Evolutionary conservation across 1,140 invertebrate species (phyloP).

Genomic region (Drosophila paulistorum): DNA sequence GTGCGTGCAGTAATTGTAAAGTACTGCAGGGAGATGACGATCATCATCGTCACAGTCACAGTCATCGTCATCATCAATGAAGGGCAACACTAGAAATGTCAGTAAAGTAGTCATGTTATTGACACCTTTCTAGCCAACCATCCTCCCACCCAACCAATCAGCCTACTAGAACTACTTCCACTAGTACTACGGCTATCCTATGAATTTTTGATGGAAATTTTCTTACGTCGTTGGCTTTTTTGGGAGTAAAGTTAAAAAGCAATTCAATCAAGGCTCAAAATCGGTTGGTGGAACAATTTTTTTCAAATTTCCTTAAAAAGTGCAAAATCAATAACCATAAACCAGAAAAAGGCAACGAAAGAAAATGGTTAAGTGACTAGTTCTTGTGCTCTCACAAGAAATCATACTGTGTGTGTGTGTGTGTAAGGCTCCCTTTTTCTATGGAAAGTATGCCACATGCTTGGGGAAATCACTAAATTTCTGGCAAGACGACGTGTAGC

Average conservation of each 20-base stretch:
- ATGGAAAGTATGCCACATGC: slow-evolving; percentile 73
- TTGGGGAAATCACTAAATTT: slow-evolving; percentile 80
- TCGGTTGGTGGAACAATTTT: slow-evolving; percentile 52
- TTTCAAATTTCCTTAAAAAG: slow-evolving; percentile 33
- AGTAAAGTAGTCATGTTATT: slow-evolving; percentile 63
- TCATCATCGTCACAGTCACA: neutral
- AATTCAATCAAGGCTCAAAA: slow-evolving; percentile 41
- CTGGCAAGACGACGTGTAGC: slow-evolving; percentile 41
- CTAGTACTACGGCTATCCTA: slow-evolving; percentile 28
- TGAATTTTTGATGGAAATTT: slow-evolving; percentile 67
- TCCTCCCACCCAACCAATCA: neutral
- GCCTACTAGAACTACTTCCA: slow-evolving; percentile 5
- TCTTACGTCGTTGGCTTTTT: neutral
- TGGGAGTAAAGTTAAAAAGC: slow-evolving; percentile 16
- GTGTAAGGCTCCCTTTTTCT: slow-evolving; percentile 1
- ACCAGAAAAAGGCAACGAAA: slow-evolving; percentile 39
- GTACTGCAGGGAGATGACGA: slow-evolving; percentile 44
- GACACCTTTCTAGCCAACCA: slow-evolving; percentile 48
- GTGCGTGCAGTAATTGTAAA: slow-evolving; percentile 83
- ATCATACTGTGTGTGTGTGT: neutral
- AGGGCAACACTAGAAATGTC: slow-evolving; percentile 26
- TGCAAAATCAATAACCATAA: slow-evolving; percentile 74
- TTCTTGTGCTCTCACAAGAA: neutral
- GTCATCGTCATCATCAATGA: too few relatives aligned
- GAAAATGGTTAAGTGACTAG: slow-evolving; percentile 7